Conservation (phyloP, 2,888 invertebrate genomes). For the Galeopsomyia nigrocyanea region DNA sequence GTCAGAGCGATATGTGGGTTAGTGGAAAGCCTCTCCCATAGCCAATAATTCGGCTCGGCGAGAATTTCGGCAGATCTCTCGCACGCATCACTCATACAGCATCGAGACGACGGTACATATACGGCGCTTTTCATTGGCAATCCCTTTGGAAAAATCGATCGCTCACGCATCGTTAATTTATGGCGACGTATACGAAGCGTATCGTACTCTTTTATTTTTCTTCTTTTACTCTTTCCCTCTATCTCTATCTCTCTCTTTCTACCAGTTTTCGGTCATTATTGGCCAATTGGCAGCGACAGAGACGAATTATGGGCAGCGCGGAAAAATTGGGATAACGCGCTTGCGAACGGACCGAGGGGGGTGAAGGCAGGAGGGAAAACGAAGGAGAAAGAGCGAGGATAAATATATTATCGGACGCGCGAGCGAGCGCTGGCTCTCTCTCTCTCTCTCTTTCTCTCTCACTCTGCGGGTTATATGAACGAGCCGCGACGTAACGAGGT, state of each 20-base stretch:
- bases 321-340: conserved; percentile 44
- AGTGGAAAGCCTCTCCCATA: conserved; percentile 37
- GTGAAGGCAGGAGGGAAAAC: not conserved
- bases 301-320: conserved; percentile 37
- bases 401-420: conserved; percentile 44
- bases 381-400: conserved; percentile 32
- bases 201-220: no score
- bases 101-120: no score
- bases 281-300: conserved; percentile 43
- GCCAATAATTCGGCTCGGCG: conserved; percentile 32
- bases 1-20: conserved; percentile 43
- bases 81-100: not conserved
- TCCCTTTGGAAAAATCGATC: not conserved
- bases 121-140: not conserved
- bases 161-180: conserved; percentile 20
- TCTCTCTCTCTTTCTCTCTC: no score
- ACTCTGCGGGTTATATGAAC: conserved; percentile 22
- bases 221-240: not conserved
- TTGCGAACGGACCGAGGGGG: not conserved
- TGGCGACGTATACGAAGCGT: not conserved
- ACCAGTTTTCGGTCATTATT: conserved; percentile 33
- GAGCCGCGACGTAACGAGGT: conserved; percentile 31
- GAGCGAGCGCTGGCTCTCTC: not conserved
- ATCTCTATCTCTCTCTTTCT: not conserved
- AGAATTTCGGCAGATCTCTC: not conserved